Evolutionary conservation across 2,113 vertebrate genomes (phyloP).

Genomic region (Phylloscopus trochilus): DNA sequence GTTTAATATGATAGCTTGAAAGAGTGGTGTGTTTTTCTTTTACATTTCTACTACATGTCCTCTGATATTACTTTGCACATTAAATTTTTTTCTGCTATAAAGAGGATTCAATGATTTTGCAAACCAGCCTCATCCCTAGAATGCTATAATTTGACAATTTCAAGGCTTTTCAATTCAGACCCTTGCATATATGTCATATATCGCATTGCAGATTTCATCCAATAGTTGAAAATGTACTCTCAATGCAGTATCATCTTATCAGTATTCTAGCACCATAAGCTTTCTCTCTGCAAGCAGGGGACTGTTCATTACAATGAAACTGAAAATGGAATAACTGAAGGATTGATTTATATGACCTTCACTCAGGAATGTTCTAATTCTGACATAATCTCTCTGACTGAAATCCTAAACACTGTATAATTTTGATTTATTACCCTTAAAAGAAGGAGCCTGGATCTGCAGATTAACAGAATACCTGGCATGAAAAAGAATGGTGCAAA

Average conservation of each 20-base stretch:
- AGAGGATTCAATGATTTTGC: background rate
- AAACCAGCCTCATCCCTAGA: background rate
- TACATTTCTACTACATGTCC: background rate
- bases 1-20: background rate
- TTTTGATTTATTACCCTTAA: conserved; percentile 49
- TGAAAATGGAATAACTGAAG: conserved; percentile 53
- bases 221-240: conserved; percentile 40
- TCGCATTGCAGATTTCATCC: conserved; percentile 59
- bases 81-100: background rate
- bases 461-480: conserved; percentile 28
- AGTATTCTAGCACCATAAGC: conserved; percentile 66
- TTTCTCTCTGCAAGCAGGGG: conserved; percentile 35
- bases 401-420: conserved; percentile 46
- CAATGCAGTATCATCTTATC: conserved; percentile 65
- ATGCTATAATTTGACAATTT: conserved; percentile 3
- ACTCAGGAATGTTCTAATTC: conserved; percentile 51
- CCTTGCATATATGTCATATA: conserved; percentile 13
- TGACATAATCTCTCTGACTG: conserved; percentile 53
- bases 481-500: conserved; percentile 12
- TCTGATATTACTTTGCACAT: background rate
- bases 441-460: conserved; percentile 4
- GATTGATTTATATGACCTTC: conserved; percentile 61
- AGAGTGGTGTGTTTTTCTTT: background rate
- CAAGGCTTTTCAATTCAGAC: conserved; percentile 14
- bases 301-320: conserved; percentile 59